These are phyloP conservation scores for Bettongia penicillata DNA, from an alignment of 2,113 vertebrate species.

Conservation along the genomic window DNA sequence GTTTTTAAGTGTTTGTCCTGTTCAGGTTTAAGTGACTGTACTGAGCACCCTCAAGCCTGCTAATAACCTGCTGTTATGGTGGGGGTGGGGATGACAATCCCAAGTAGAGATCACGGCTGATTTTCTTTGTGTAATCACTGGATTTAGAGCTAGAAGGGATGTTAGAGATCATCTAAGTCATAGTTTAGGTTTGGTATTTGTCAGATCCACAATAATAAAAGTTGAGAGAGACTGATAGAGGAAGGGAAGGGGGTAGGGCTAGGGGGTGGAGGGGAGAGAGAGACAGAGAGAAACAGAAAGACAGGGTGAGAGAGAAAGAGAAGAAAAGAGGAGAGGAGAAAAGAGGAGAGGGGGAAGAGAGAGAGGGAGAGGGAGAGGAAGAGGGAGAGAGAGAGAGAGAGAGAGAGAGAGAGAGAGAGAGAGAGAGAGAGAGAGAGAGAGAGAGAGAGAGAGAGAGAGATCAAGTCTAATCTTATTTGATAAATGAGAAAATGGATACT, in stretches of 20 bases:
- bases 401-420: no score
- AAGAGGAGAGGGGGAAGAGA: rapidly evolving
- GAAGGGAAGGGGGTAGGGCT: not conserved
- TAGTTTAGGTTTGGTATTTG: not conserved
- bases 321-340: no score
- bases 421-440: no score
- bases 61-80: not conserved
- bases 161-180: not conserved
- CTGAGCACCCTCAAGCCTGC: not conserved
- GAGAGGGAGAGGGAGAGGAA: no score
- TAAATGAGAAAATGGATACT: no score
- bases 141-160: not conserved
- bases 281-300: no score
- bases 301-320: no score
- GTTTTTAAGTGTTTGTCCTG: not conserved
- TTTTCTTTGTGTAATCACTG: not conserved
- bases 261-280: no score
- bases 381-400: no score
- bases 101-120: not conserved
- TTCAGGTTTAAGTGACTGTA: not conserved
- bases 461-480: no score
- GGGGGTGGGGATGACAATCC: not conserved
- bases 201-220: no score
- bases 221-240: not conserved
- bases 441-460: no score